These are phyloP conservation scores for Pollenia griseotomentosa DNA, from an alignment of 2,888 invertebrate genomes.

Conservation along the genomic window DNA sequence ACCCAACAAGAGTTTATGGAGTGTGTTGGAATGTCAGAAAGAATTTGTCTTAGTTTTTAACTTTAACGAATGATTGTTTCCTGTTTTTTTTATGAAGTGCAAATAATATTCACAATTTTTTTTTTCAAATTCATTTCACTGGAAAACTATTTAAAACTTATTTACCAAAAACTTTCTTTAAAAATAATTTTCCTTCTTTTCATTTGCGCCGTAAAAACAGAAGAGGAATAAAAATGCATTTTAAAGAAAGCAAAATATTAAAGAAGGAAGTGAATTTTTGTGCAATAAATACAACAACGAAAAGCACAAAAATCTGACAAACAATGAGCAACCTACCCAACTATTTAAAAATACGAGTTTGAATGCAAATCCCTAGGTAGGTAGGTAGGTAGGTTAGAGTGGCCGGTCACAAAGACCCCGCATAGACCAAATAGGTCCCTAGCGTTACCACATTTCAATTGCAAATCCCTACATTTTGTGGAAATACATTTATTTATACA, in stretches of 20 bases:
- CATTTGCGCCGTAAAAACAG: neutral
- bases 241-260: neutral
- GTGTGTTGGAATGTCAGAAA: neutral
- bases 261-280: constrained; percentile 10
- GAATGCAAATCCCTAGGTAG: neutral
- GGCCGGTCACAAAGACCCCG: no score
- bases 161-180: neutral
- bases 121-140: no score
- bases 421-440: no score
- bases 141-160: no score
- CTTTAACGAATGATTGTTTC: no score
- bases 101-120: no score
- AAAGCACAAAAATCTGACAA: neutral
- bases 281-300: neutral
- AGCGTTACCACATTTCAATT: no score
- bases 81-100: no score
- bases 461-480: neutral
- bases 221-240: neutral
- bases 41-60: no score
- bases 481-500: neutral
- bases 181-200: neutral
- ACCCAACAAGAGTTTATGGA: neutral
- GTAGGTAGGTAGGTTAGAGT: no score
- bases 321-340: neutral
- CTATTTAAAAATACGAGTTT: neutral